phyloP scores from a whole-genome alignment of 2,797 vertebrate genomes.

The Phataginus tricuspis region DNA sequence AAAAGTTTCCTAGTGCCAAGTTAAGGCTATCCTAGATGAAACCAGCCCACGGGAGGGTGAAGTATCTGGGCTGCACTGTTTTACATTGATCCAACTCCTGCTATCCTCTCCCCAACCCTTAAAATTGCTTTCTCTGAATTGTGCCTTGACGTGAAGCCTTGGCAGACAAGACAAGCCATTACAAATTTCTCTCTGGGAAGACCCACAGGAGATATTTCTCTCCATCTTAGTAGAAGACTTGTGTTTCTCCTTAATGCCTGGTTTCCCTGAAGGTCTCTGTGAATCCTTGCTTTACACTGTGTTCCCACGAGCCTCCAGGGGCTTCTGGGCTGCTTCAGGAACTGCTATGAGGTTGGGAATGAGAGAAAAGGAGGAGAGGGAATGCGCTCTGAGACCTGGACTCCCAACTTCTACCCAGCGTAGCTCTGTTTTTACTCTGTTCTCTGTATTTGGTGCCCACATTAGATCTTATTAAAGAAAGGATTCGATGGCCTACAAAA shows the following conservation, averaged over 20 bases:
- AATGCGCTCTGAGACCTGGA: background rate
- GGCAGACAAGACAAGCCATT: background rate
- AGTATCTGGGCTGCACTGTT: background rate
- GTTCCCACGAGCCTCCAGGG: background rate
- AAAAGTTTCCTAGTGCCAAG: background rate
- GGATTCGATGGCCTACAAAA: background rate
- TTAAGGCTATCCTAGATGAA: background rate
- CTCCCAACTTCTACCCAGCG: background rate
- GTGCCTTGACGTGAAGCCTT: background rate
- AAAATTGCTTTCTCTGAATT: constrained; percentile 6
- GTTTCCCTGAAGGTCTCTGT: background rate
- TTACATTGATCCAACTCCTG: background rate
- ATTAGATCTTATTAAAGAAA: background rate
- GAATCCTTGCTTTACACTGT: background rate
- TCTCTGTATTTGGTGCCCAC: background rate
- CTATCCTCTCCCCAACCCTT: background rate
- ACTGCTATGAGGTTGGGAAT: background rate
- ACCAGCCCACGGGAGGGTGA: background rate
- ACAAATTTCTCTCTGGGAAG: background rate
- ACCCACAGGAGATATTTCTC: background rate
- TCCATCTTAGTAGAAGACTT: background rate
- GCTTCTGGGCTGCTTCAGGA: background rate
- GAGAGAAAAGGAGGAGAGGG: background rate
- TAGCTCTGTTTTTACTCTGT: background rate
- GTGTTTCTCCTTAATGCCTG: background rate